Evolutionary conservation across 1,140 invertebrate species (phyloP).

Genomic region (Drosophila biarmipes): DNA sequence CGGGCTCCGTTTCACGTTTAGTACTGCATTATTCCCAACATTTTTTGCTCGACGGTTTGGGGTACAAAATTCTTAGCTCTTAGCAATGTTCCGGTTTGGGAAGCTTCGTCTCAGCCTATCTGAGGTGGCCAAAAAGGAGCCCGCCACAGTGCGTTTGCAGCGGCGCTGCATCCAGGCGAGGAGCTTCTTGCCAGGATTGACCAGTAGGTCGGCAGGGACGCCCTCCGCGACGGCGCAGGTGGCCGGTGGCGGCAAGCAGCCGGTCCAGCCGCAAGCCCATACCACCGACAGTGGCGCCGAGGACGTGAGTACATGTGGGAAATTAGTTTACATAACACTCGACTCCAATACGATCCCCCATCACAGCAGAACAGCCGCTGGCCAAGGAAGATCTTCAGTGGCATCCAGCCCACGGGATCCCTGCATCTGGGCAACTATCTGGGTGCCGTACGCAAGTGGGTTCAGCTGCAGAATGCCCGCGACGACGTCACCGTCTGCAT

Average conservation of each 20-base stretch:
- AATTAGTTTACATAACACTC: slow-evolving; percentile 30
- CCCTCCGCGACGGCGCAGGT: slow-evolving; percentile 25
- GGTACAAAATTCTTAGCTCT: slow-evolving; percentile 47
- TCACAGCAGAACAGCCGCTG: slow-evolving; percentile 55
- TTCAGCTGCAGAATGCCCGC: slow-evolving; percentile 90
- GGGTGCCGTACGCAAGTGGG: slow-evolving; percentile 95
- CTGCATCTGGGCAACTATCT: slow-evolving; percentile 99
- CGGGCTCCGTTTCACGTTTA: background rate
- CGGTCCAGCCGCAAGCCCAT: background rate
- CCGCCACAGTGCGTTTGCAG: slow-evolving; percentile 1
- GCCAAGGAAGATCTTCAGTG: slow-evolving; percentile 92
- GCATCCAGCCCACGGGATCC: slow-evolving; percentile 97
- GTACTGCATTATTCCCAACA: background rate
- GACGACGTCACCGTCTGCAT: slow-evolving; percentile 92
- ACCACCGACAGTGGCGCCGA: background rate
- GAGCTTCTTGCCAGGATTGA: background rate
- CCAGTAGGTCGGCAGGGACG: background rate
- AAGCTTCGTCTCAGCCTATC: slow-evolving; percentile 14
- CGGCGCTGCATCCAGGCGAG: slow-evolving; percentile 3
- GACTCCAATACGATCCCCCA: background rate
- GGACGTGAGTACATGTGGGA: background rate
- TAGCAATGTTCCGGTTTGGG: slow-evolving; percentile 59
- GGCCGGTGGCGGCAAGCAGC: background rate
- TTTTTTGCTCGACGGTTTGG: slow-evolving; percentile 12
- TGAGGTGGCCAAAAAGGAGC: slow-evolving; percentile 5